A percentile compares a stretch with the other conserved stretches of the same genome.
phyloP scores from a whole-genome alignment of 2,113 vertebrate species.

The Muntiacus reevesi region DNA sequence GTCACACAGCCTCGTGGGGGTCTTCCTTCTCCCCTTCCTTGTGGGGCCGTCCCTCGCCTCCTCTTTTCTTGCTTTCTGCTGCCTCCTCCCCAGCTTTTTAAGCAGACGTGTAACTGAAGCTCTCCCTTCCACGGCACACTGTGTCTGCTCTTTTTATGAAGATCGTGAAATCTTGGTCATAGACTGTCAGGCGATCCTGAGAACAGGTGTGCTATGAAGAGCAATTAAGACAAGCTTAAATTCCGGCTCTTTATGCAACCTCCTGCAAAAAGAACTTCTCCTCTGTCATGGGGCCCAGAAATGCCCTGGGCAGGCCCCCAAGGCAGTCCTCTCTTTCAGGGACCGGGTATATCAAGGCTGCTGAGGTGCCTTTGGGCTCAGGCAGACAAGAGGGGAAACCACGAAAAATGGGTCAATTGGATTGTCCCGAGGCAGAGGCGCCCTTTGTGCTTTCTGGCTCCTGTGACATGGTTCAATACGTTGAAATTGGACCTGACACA shows the following conservation, averaged over 20 bases:
- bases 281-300: accelerated
- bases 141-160: not conserved
- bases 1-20: accelerated
- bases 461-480: not conserved
- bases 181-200: accelerated
- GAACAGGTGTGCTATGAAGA: accelerated
- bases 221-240: accelerated
- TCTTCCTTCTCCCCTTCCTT: too few relatives aligned
- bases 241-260: not conserved
- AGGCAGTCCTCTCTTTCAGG: not conserved
- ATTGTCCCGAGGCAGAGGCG: not conserved
- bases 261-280: not conserved
- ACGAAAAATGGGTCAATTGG: accelerated
- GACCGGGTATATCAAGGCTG: accelerated
- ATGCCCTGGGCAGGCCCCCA: too few relatives aligned
- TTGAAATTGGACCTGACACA: slow-evolving; percentile 45
- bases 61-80: not conserved
- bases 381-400: not conserved
- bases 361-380: not conserved
- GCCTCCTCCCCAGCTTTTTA: not conserved
- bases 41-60: accelerated
- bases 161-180: accelerated
- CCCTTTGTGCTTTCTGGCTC: not conserved
- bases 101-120: not conserved
- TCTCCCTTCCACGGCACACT: accelerated